Evolutionary conservation across 2,888 invertebrate genomes (phyloP), one percentile per base, ranked within the genome.

Genomic region (Parnassius orleans): DNA sequence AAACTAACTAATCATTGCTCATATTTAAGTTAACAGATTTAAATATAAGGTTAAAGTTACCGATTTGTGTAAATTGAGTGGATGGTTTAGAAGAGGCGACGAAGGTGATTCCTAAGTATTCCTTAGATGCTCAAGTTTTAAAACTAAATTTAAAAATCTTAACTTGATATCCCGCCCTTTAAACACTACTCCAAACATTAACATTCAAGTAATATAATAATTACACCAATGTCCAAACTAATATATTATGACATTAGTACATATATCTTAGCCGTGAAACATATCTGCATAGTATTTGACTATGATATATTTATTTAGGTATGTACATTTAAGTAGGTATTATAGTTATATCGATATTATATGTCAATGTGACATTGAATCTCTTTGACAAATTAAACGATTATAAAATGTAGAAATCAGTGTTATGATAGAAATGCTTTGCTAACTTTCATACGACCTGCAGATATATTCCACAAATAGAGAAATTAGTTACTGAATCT

Each of bases 341-440:
- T 5, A 5, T 33, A 19, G 1, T 1, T 15, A 24, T 33, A 33
- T 33, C 33, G 33, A 33, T 33, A 33, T 33, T 33, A 33, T 7
- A 33, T 33, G 12, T 48, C 48, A 19, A 3, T n/a, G 14, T 57
- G 57, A 50, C 42, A 50, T 57, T 50, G 57, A 14, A 10, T 19
- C 41, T 41, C 11, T 41, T 42, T 57, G 57, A 57, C 42, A 42
- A 41, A 19, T 50, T 12, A 33, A 1, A 33, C 33, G 33, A 33
- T 33, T 33, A 33, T 33, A 33, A 33, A 33, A 33, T 33, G 33
- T 33, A 33, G 33, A 33, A 3, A 33, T 33, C 33, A 33, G 5
- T 33, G 33, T 7, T 33, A 7, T 7, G 5, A 33, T 33, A 33
- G 33, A 33, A 33, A 7, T 33, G 33, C 7, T 5, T 33, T 33